Conservation (phyloP, 2,797 vertebrate species). For the Nannoperca australis region DNA sequence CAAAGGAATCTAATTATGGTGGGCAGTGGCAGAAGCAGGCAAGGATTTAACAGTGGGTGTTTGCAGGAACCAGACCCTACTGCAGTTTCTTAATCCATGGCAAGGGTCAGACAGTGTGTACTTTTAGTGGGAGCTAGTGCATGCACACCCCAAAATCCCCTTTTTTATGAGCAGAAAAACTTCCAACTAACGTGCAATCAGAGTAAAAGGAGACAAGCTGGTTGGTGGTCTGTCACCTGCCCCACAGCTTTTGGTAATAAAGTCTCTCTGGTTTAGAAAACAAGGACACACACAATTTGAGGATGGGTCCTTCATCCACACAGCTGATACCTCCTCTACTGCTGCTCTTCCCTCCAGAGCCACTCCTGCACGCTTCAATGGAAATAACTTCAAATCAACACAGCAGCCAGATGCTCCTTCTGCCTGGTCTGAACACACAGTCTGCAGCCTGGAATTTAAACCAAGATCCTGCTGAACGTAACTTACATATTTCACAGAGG, state of each 20-base stretch:
- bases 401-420: conserved; percentile 53
- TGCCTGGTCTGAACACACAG: conserved; percentile 37
- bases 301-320: conserved; percentile 49
- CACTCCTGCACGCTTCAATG: conserved; percentile 53
- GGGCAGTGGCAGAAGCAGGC: conserved; percentile 28
- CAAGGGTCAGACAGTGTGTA: conserved; percentile 56
- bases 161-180: conserved; percentile 36
- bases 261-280: conserved; percentile 42
- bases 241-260: conserved; percentile 28
- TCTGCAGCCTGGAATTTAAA: conserved; percentile 41
- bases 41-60: conserved; percentile 48
- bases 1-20: conserved; percentile 54
- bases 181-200: conserved; percentile 7
- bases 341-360: conserved; percentile 48
- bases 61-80: conserved; percentile 37
- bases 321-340: conserved; percentile 57
- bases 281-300: conserved; percentile 30
- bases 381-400: conserved; percentile 55
- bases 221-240: conserved; percentile 57
- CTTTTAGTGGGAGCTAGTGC: conserved; percentile 23
- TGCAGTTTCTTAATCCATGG: conserved; percentile 52
- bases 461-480: conserved; percentile 12
- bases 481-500: conserved; percentile 14
- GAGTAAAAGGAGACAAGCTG: conserved; percentile 33
- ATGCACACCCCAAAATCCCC: conserved; percentile 33